phyloP scores from a whole-genome alignment of 1,140 invertebrate genomes.

The Brachionus paranguensis region DNA sequence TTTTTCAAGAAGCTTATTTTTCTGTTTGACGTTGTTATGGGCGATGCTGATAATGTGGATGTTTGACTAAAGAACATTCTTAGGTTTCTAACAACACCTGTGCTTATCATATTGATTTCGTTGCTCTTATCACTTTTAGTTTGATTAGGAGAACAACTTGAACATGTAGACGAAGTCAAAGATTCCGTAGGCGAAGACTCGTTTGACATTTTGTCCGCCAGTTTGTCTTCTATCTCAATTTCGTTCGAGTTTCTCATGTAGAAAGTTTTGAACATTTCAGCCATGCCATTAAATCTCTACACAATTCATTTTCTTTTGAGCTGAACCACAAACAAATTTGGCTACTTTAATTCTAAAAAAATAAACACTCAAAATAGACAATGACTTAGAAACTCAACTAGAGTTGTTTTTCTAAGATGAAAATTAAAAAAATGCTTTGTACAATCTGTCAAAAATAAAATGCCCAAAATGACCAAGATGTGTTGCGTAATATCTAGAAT shows the following conservation, averaged over 20 bases:
- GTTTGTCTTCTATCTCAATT: not conserved
- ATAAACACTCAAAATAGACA: not conserved
- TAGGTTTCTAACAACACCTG: conserved; percentile 28
- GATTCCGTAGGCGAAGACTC: not conserved
- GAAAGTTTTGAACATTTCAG: not conserved
- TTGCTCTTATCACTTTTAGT: not conserved
- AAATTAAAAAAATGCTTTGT: not conserved
- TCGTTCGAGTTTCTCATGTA: not conserved
- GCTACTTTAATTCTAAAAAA: not conserved
- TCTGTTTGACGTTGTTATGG: conserved; percentile 9
- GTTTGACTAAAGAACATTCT: conserved; percentile 27
- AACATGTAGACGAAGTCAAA: not conserved
- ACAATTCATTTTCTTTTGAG: not conserved
- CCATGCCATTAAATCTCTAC: not conserved
- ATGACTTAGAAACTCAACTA: not conserved
- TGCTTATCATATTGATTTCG: conserved; percentile 23
- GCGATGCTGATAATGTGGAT: not conserved
- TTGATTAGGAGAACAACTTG: not conserved
- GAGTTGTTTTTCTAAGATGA: not conserved
- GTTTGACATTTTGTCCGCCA: not conserved
- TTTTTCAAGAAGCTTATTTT: not conserved
- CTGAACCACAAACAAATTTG: not conserved
- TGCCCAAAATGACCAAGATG: not conserved
- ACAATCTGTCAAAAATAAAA: not conserved
- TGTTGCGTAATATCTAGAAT: not conserved